These are phyloP conservation scores for Cromileptes altivelis DNA, from an alignment of 2,113 vertebrate genomes.

Conservation along the genomic window DNA sequence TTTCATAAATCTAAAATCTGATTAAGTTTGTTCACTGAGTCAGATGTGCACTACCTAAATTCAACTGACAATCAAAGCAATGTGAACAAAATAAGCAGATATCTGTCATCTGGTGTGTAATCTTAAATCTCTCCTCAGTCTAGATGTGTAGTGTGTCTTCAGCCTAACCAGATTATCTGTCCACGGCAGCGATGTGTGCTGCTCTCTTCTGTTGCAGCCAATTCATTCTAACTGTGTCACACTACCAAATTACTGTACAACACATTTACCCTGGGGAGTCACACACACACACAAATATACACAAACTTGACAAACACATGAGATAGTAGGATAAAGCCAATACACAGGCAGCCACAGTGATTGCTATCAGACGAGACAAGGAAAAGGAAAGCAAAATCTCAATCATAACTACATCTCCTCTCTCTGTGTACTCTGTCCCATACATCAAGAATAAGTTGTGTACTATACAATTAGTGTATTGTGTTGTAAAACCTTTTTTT, in stretches of 20 bases:
- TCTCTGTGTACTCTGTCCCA: background rate
- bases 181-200: conserved; percentile 7
- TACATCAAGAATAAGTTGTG: background rate
- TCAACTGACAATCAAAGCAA: conserved; percentile 9
- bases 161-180: conserved; percentile 45
- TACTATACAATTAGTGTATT: background rate
- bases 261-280: conserved; percentile 22
- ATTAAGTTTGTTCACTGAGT: background rate
- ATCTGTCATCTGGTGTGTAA: conserved; percentile 34
- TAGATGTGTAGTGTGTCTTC: background rate
- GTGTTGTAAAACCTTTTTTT: background rate
- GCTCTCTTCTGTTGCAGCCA: conserved; percentile 10
- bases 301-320: conserved; percentile 15
- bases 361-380: conserved; percentile 39
- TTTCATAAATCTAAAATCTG: background rate
- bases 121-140: conserved; percentile 42
- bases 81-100: conserved; percentile 25
- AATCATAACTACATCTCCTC: conserved; percentile 30
- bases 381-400: background rate
- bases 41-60: background rate
- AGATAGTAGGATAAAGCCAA: conserved; percentile 7
- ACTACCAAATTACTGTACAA: conserved; percentile 43
- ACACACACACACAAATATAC: conserved; percentile 9
- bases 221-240: conserved; percentile 28
- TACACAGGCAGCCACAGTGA: conserved; percentile 17